These are phyloP conservation scores for Drosophila aff. DNA, from an alignment of 1,140 invertebrate genomes.

Conservation along the genomic window DNA sequence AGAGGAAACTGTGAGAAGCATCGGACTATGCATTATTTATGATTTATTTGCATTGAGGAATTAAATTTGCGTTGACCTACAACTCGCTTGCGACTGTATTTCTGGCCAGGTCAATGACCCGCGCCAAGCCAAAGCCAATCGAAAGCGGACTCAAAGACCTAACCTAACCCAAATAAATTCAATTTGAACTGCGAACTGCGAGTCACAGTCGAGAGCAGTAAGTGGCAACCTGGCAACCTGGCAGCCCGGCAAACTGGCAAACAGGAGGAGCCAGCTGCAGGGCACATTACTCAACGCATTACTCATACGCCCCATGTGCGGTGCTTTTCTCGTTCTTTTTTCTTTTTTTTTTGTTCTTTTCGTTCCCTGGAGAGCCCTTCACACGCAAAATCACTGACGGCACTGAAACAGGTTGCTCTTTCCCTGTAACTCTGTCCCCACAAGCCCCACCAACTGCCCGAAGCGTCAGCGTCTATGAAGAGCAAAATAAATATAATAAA, in stretches of 20 bases:
- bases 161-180: slow-evolving; percentile 14
- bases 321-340: background rate
- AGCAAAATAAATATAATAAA: slow-evolving; percentile 72
- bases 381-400: slow-evolving; percentile 23
- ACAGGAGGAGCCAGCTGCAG: slow-evolving; percentile 24
- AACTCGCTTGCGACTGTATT: too few relatives aligned
- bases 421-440: background rate
- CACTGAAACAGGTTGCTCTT: slow-evolving; percentile 30
- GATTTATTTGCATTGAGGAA: background rate
- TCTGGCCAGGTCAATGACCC: slow-evolving; percentile 1
- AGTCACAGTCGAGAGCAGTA: background rate
- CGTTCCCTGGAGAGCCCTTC: slow-evolving; percentile 37
- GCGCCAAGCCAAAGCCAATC: background rate
- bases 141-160: slow-evolving; percentile 5
- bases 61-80: background rate
- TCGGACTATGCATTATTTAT: background rate
- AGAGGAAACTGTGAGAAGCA: background rate
- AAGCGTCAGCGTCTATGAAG: slow-evolving; percentile 42
- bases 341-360: background rate
- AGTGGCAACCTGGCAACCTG: slow-evolving; percentile 8
- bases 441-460: background rate
- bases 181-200: slow-evolving; percentile 9
- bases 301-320: slow-evolving; percentile 29
- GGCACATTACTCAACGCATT: slow-evolving; percentile 36
- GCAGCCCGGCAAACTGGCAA: background rate